Conservation (phyloP, 2,113 vertebrate species). For the Halcyon senegalensis region DNA sequence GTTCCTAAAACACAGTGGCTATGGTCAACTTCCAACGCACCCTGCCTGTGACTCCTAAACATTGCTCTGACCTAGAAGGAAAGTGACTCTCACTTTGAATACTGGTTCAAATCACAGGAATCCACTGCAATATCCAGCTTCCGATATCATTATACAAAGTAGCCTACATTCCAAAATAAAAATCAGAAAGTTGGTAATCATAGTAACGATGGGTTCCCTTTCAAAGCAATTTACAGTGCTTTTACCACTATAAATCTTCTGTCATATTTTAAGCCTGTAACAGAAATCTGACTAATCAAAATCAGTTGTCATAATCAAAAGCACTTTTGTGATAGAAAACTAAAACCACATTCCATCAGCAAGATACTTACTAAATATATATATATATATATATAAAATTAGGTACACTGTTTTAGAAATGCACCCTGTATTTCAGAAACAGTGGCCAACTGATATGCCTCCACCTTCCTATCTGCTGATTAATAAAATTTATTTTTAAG, state of each 20-base stretch:
- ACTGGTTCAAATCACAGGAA: neutral
- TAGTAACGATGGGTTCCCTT: neutral
- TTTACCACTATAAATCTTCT: neutral
- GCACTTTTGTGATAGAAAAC: neutral
- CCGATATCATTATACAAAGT: neutral
- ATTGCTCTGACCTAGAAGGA: neutral
- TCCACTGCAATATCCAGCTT: neutral
- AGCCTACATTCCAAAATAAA: neutral
- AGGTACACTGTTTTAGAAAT: neutral
- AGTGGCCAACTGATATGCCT: neutral
- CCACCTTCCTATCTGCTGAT: neutral
- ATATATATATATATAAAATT: neutral
- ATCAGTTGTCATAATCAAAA: neutral
- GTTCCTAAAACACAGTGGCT: neutral
- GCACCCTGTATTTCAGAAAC: neutral
- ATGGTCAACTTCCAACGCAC: accelerated
- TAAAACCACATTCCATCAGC: neutral
- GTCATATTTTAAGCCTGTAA: neutral
- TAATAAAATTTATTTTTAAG: neutral
- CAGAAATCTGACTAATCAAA: neutral
- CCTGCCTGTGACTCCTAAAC: neutral
- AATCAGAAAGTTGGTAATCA: neutral
- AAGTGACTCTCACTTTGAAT: neutral
- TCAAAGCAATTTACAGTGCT: neutral
- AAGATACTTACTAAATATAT: neutral